phyloP scores from a whole-genome alignment of 2,888 invertebrate genomes.

The Bellardia bayeri region DNA sequence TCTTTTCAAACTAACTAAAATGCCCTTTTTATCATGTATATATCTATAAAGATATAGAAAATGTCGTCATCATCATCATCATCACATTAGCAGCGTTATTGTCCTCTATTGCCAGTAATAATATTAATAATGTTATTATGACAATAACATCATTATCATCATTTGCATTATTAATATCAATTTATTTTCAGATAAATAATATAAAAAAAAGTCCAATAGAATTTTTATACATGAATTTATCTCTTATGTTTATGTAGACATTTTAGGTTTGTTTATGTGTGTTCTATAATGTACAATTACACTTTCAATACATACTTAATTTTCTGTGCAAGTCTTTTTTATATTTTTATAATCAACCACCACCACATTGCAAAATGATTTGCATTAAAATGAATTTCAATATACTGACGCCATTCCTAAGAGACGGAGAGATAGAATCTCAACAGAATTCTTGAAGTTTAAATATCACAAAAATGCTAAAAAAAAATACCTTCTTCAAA shows the following conservation, averaged over 20 bases:
- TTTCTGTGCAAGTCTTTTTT: constrained; percentile 33
- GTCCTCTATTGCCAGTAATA: neutral
- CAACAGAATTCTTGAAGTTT: no score
- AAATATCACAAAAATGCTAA: no score
- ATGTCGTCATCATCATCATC: neutral
- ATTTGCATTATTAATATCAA: constrained; percentile 66
- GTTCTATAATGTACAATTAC: constrained; percentile 23
- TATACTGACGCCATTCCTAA: neutral
- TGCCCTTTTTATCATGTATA: neutral
- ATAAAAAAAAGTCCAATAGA: constrained; percentile 15
- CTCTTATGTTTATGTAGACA: neutral
- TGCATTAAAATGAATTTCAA: constrained; percentile 32
- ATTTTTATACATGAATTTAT: constrained; percentile 8
- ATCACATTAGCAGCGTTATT: constrained; percentile 15
- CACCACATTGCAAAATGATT: constrained; percentile 33
- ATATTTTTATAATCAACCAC: constrained; percentile 27
- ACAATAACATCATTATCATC: constrained; percentile 40
- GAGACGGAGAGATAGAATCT: no score
- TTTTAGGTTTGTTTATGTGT: neutral
- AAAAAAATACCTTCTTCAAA: no score
- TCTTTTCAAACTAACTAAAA: neutral
- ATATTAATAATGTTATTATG: constrained; percentile 14
- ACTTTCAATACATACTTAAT: constrained; percentile 60
- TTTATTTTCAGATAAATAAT: constrained; percentile 38
- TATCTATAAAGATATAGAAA: neutral